A percentile compares a stretch with the other conserved stretches of the same genome.
Evolutionary conservation across 1,140 invertebrate genomes (phyloP).

Genomic region (Oryzaephilus surinamensis): DNA sequence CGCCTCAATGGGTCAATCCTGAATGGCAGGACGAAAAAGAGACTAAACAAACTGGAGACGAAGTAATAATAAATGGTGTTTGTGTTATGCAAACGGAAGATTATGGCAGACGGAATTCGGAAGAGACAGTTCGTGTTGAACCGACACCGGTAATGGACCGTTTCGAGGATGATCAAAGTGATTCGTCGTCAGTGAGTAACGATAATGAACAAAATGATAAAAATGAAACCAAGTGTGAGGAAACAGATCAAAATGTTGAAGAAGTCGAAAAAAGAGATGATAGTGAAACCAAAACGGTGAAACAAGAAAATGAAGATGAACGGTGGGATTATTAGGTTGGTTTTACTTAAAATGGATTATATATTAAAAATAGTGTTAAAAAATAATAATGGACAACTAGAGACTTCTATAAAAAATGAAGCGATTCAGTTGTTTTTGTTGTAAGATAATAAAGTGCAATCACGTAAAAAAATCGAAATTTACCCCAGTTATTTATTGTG

Average conservation of each 20-base stretch:
- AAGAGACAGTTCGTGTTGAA: conserved; percentile 60
- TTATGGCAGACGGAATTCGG: conserved; percentile 50
- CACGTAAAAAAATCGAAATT: conserved; percentile 17
- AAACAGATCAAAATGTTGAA: conserved; percentile 10
- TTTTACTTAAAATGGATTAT: too few relatives aligned
- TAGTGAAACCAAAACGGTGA: conserved; percentile 18
- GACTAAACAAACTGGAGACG: conserved; percentile 45
- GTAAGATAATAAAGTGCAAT: conserved; percentile 28
- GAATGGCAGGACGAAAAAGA: conserved; percentile 70
- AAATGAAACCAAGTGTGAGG: conserved; percentile 29
- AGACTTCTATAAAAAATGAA: conserved; percentile 5
- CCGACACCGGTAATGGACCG: conserved; percentile 53
- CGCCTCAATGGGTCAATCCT: conserved; percentile 94
- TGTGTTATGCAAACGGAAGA: conserved; percentile 79
- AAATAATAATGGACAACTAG: conserved; percentile 7
- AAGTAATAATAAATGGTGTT: conserved; percentile 84
- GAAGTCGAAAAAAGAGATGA: conserved; percentile 15
- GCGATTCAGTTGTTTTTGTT: too few relatives aligned
- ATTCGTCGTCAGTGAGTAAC: conserved; percentile 41
- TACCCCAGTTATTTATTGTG: conserved; percentile 25
- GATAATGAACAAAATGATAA: conserved; percentile 35
- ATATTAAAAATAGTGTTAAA: too few relatives aligned
- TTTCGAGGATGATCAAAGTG: conserved; percentile 47
- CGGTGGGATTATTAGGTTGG: conserved; percentile 38
- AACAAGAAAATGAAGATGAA: conserved; percentile 34